Conservation (phyloP, 2,888 invertebrate species). For the Chrysomela aeneicollis region DNA sequence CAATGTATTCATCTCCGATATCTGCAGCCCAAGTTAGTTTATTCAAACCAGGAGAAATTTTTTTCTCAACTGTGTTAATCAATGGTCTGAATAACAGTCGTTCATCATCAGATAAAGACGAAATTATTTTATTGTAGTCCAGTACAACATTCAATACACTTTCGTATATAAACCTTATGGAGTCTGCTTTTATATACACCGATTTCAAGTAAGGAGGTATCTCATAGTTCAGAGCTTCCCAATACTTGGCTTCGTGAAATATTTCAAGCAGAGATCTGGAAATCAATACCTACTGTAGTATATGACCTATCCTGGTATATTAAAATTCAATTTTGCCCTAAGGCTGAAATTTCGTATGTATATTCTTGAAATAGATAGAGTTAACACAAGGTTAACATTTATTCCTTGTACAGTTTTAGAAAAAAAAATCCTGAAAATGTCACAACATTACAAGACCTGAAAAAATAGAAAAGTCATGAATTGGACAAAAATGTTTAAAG, state of each 20-base stretch:
- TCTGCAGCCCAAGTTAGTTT: constrained; percentile 79
- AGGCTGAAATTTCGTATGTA: too few species aligned
- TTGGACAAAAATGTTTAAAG: too few species aligned
- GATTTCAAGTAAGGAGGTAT: constrained; percentile 74
- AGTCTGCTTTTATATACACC: constrained; percentile 69
- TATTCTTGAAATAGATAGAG: too few species aligned
- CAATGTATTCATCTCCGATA: constrained; percentile 75
- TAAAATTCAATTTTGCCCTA: too few species aligned
- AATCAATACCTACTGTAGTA: too few species aligned
- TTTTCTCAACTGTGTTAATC: constrained; percentile 69
- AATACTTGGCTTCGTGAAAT: constrained; percentile 77
- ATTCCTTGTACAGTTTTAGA: too few species aligned
- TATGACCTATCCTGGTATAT: too few species aligned
- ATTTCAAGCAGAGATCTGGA: constrained; percentile 71
- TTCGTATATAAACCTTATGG: constrained; percentile 71
- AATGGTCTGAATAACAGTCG: constrained; percentile 79
- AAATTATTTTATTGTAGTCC: constrained; percentile 81
- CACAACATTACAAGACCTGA: too few species aligned
- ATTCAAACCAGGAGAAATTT: constrained; percentile 76
- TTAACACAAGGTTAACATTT: too few species aligned
- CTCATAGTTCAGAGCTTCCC: constrained; percentile 74
- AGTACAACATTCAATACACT: constrained; percentile 76
- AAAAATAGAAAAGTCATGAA: too few species aligned
- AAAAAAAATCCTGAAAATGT: too few species aligned
- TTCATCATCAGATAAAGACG: constrained; percentile 79